phyloP scores from a whole-genome alignment of 2,113 vertebrate genomes.

The Spea multiplicata region DNA sequence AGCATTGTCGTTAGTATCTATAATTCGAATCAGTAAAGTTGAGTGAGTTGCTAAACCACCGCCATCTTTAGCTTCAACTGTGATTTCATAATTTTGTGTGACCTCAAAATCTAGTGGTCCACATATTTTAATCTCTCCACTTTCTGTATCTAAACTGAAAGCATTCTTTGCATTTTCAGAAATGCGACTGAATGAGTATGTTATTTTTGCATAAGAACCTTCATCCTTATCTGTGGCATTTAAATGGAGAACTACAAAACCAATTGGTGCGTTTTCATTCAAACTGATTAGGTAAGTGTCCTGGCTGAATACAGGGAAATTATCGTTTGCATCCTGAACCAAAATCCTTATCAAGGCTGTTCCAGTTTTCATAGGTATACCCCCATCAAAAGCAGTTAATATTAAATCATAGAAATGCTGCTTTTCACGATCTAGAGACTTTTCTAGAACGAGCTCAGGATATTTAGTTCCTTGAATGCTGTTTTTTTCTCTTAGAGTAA shows the following conservation, averaged over 20 bases:
- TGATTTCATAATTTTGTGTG: constrained; percentile 59
- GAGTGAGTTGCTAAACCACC: constrained; percentile 62
- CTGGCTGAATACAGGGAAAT: constrained; percentile 60
- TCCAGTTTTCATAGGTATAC: constrained; percentile 57
- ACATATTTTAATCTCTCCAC: constrained; percentile 57
- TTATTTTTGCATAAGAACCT: constrained; percentile 57
- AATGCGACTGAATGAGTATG: constrained; percentile 59
- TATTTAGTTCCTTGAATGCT: constrained; percentile 51
- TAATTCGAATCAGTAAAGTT: constrained; percentile 61
- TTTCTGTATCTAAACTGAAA: constrained; percentile 59
- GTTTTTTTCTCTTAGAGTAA: constrained; percentile 50
- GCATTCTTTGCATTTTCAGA: constrained; percentile 48
- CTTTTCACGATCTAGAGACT: constrained; percentile 59
- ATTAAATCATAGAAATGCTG: constrained; percentile 52
- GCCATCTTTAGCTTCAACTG: constrained; percentile 62
- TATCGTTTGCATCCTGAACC: constrained; percentile 60
- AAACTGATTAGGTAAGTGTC: constrained; percentile 51
- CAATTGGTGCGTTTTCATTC: constrained; percentile 58
- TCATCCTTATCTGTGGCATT: constrained; percentile 64
- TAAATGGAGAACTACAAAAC: constrained; percentile 51
- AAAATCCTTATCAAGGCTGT: constrained; percentile 57
- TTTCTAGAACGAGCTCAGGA: constrained; percentile 63
- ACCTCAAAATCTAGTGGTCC: constrained; percentile 66
- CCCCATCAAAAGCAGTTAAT: constrained; percentile 61
- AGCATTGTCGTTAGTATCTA: constrained; percentile 68